phyloP scores from a whole-genome alignment of 2,113 vertebrate species.

The Prochilodus magdalenae region DNA sequence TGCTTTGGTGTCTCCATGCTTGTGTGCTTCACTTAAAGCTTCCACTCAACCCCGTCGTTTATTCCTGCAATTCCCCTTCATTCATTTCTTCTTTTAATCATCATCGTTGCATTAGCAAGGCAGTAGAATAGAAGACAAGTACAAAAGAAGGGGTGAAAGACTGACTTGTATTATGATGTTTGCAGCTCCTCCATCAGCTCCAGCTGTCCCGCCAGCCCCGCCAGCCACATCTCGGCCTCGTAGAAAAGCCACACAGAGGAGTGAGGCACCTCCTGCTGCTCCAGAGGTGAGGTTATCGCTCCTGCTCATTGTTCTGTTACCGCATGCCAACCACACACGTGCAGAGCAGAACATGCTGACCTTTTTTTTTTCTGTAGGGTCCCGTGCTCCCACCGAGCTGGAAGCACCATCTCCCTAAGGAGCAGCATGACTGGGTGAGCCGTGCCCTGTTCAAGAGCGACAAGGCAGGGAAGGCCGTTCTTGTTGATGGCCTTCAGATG shows the following conservation, averaged over 20 bases:
- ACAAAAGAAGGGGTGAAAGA: too few relatives aligned
- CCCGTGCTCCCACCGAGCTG: conserved; percentile 27
- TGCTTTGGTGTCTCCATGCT: too few relatives aligned
- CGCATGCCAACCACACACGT: too few relatives aligned
- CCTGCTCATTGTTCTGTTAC: not conserved
- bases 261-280: not conserved
- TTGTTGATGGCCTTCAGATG: too few relatives aligned
- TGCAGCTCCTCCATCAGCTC: not conserved
- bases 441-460: conserved; percentile 9
- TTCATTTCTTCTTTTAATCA: too few relatives aligned
- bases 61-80: too few relatives aligned
- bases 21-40: too few relatives aligned
- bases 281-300: not conserved
- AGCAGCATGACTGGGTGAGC: conserved; percentile 39
- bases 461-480: not conserved
- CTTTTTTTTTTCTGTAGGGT: not conserved
- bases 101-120: too few relatives aligned
- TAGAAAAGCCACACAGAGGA: not conserved
- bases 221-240: not conserved
- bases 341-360: too few relatives aligned
- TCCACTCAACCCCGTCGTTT: too few relatives aligned
- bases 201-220: not conserved
- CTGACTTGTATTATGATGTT: too few relatives aligned
- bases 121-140: too few relatives aligned
- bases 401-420: conserved; percentile 15